phyloP scores from a whole-genome alignment of 2,797 vertebrate species.

The Bothrops alternatus region DNA sequence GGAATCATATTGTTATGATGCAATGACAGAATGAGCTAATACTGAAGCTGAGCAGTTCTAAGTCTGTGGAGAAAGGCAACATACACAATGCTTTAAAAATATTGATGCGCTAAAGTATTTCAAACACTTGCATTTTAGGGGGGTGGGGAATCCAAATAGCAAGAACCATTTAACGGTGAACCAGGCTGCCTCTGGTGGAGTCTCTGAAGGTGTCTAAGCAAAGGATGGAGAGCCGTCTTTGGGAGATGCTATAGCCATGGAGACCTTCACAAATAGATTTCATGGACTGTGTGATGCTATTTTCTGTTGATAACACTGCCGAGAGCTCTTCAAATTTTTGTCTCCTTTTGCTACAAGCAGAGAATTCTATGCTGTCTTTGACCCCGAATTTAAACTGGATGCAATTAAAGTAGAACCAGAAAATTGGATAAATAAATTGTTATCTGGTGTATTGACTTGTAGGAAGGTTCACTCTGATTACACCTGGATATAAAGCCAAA shows the following conservation, averaged over 20 bases:
- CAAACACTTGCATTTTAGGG: background rate
- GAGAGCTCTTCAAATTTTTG: background rate
- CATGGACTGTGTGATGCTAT: background rate
- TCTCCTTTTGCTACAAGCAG: background rate
- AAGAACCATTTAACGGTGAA: background rate
- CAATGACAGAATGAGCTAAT: background rate
- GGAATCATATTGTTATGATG: background rate
- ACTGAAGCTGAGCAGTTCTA: background rate
- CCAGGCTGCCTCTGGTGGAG: background rate
- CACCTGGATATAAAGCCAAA: background rate
- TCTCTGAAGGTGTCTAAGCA: background rate
- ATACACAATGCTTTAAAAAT: constrained; percentile 23
- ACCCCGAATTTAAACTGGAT: background rate
- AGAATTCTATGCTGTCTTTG: background rate
- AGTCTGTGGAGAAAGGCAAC: background rate
- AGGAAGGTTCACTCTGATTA: background rate
- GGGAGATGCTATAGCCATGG: background rate
- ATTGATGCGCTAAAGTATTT: constrained; percentile 4
- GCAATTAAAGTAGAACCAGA: background rate
- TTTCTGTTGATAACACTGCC: background rate
- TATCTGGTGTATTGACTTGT: background rate
- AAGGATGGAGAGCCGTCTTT: background rate
- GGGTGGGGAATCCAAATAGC: background rate
- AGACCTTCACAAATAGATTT: background rate
- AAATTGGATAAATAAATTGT: background rate